Evolutionary conservation across 2,888 invertebrate species (phyloP), one percentile per base, ranked within the genome.

Genomic region (Tanytarsus gracilentus): DNA sequence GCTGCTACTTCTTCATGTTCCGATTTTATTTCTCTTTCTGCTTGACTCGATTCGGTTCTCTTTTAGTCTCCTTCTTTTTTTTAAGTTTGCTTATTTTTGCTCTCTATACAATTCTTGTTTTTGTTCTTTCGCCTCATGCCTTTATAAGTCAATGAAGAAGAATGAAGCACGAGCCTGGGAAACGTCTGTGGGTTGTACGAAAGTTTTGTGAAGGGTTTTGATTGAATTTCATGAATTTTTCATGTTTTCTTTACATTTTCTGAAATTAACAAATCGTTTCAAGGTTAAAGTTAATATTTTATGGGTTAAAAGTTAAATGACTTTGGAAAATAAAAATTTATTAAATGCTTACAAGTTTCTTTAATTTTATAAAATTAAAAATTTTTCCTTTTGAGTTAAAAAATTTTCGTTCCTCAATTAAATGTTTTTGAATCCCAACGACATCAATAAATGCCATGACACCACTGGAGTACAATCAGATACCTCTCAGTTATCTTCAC

Each of bases 141-240:
- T 53, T 18, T 53, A 53, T 53, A 53, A 36, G 53, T 53, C 53
- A 53, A 39, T 36, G 49, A 49, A 14, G 23, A 25, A 56, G 21
- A 56, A 56, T 26, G 25, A 56, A 56, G 55, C 55, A 56, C 55
- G 55, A 56, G 55, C 55, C 55, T 56, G 55, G 55, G 55, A 56
- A 56, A 23, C 40, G 39, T 33, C 36, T 23, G 16, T 18, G 55
- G 16, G 18, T 14, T 16, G 26, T 40, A 18, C 21, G 3, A 18
- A 40, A 21, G 53, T 53, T 53, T 36, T 14, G 27, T 36, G 18
- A 29, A 16, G 21, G 23, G 14, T 39, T 6, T 16, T 53, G 16
- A 6, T 16, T 53, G 36, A 16, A 9, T 44, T 21, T 44, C 6
- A 21, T 44, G 7, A 6, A 44, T 5, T 9, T 44, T 44, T 44